Evolutionary conservation across 2,797 vertebrate species (phyloP).

Genomic region (Rousettus madagascariensis): DNA sequence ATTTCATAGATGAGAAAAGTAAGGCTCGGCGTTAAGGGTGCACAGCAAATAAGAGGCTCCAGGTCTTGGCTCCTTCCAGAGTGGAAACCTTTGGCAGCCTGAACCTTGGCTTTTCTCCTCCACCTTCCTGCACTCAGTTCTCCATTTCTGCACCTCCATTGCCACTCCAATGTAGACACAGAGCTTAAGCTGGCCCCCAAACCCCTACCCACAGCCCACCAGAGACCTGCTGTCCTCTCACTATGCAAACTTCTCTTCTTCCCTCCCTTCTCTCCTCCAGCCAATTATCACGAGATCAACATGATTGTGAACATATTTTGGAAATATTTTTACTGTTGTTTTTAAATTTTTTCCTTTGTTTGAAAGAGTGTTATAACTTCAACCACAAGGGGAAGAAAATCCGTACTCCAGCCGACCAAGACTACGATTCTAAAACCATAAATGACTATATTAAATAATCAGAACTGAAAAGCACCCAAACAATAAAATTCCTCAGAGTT

Average conservation of each 20-base stretch:
- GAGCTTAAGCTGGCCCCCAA: not conserved
- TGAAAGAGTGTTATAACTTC: conserved; percentile 64
- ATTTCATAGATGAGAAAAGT: not conserved
- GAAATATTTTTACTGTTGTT: conserved; percentile 72
- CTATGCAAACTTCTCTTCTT: not conserved
- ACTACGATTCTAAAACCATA: conserved; percentile 45
- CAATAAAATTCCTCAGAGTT: not conserved
- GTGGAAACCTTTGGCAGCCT: not conserved
- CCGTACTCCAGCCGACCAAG: not conserved
- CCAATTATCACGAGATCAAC: conserved; percentile 11
- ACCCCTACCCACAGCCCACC: not conserved
- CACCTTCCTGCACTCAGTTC: not conserved
- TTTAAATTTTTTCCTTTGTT: conserved; percentile 57
- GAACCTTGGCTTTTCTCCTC: not conserved
- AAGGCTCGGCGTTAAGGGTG: not conserved
- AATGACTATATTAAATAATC: conserved; percentile 46
- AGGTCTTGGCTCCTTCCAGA: not conserved
- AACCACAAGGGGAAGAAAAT: conserved; percentile 43
- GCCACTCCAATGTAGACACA: not conserved
- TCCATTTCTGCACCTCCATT: not conserved
- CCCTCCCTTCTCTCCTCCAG: not conserved
- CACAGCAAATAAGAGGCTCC: not conserved
- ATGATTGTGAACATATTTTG: conserved; percentile 63
- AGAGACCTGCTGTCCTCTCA: not conserved
- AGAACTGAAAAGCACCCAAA: conserved; percentile 33